Evolutionary conservation across 1,140 invertebrate species (phyloP).

Genomic region (Phthorimaea operculella): DNA sequence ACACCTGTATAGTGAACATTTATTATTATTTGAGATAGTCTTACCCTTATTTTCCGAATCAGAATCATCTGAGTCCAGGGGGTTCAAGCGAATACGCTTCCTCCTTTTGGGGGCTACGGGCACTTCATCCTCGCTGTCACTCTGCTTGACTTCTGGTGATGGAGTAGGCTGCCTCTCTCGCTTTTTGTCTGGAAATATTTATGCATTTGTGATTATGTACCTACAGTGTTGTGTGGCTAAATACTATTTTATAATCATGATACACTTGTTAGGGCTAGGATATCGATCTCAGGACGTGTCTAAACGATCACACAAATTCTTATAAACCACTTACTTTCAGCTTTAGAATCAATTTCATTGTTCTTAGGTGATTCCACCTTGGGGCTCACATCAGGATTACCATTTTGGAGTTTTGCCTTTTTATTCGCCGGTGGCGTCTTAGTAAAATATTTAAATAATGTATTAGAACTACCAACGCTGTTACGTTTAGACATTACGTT

Average conservation of each 20-base stretch:
- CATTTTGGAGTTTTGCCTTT: slow-evolving; percentile 34
- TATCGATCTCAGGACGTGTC: not conserved
- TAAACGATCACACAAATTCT: too few relatives aligned
- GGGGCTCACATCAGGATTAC: slow-evolving; percentile 21
- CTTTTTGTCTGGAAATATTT: slow-evolving; percentile 36
- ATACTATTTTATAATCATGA: not conserved
- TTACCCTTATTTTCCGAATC: slow-evolving; percentile 64
- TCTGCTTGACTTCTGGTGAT: slow-evolving; percentile 31
- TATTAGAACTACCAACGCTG: slow-evolving; percentile 56
- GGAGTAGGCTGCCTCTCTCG: slow-evolving; percentile 38
- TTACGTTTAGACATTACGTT: slow-evolving; percentile 53
- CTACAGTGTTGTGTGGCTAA: not conserved
- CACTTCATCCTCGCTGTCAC: slow-evolving; percentile 46
- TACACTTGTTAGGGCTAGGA: not conserved
- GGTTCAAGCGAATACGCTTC: slow-evolving; percentile 57
- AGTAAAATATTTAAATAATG: slow-evolving; percentile 70
- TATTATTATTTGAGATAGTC: slow-evolving; percentile 11
- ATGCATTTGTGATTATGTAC: not conserved
- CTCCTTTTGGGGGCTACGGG: slow-evolving; percentile 42
- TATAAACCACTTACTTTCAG: slow-evolving; percentile 30
- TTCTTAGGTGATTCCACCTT: slow-evolving; percentile 26
- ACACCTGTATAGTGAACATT: slow-evolving; percentile 13
- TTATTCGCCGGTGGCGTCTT: slow-evolving; percentile 67
- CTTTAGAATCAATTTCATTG: slow-evolving; percentile 32
- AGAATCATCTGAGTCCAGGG: slow-evolving; percentile 67